Percentiles rank a stretch among this genome's conserved stretches.
These are phyloP conservation scores for Megalops atlanticus DNA, from an alignment of 2,113 vertebrate genomes.

Conservation along the genomic window DNA sequence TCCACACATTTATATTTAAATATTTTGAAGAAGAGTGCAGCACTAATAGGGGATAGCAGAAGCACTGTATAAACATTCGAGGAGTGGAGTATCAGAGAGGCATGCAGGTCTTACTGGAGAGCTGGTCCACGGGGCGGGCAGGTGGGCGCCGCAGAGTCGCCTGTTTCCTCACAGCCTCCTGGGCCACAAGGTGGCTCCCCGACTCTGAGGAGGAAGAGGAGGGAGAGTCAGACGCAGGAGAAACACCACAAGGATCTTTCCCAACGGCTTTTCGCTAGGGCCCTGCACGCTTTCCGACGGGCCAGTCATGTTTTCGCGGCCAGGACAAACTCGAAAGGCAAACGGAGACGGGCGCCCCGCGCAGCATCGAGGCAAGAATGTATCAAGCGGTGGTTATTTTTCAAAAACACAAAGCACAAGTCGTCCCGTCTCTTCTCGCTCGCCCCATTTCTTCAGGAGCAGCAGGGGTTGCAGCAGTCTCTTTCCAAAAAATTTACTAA, in stretches of 20 bases:
- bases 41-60: too few species aligned
- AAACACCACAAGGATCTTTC: neutral
- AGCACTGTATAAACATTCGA: too few species aligned
- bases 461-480: neutral
- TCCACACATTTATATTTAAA: neutral
- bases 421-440: neutral
- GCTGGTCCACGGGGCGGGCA: constrained; percentile 54
- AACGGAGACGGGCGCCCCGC: neutral
- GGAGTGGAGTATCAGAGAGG: neutral
- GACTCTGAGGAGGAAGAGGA: constrained; percentile 63
- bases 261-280: neutral
- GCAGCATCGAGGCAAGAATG: neutral
- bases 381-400: neutral
- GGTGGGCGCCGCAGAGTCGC: constrained; percentile 60
- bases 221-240: neutral
- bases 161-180: constrained; percentile 68
- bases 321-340: neutral
- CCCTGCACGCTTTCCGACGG: too few species aligned
- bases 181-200: constrained; percentile 62
- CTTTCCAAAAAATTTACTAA: neutral
- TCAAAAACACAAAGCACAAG: neutral
- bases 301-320: neutral
- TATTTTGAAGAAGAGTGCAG: neutral
- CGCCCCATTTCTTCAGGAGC: neutral
- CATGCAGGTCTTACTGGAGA: constrained; percentile 67